These are phyloP conservation scores for Chaetodon trifascialis DNA, from an alignment of 2,113 vertebrate genomes.

Conservation along the genomic window DNA sequence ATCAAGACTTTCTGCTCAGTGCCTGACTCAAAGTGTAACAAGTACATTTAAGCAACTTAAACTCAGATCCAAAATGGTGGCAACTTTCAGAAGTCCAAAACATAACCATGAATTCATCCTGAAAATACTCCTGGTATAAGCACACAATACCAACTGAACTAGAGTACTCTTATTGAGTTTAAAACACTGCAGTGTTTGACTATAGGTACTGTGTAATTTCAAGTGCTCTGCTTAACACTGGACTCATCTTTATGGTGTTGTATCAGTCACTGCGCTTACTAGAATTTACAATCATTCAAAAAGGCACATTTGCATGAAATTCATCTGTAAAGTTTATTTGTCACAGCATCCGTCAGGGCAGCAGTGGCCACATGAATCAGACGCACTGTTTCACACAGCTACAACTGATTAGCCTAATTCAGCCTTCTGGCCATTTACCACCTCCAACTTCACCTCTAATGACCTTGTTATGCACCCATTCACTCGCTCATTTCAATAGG, in stretches of 20 bases:
- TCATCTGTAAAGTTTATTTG: not conserved
- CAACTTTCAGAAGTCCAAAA: not conserved
- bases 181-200: not conserved
- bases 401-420: constrained; percentile 33
- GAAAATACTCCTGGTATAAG: not conserved
- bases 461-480: constrained; percentile 68
- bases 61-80: not conserved
- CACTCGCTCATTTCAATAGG: constrained; percentile 61
- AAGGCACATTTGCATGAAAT: constrained; percentile 20
- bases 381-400: not conserved
- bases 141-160: not conserved
- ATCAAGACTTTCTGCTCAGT: too few relatives aligned
- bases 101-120: not conserved
- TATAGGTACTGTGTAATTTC: not conserved
- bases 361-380: constrained; percentile 23
- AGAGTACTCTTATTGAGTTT: not conserved
- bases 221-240: constrained; percentile 15
- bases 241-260: not conserved
- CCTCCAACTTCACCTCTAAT: constrained; percentile 66
- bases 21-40: too few relatives aligned
- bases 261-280: constrained; percentile 8
- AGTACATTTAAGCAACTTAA: not conserved
- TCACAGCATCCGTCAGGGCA: not conserved
- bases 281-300: constrained; percentile 1
- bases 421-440: constrained; percentile 13